Evolutionary conservation across 2,113 vertebrate genomes (phyloP).

Genomic region (Kobus ellipsiprymnus): DNA sequence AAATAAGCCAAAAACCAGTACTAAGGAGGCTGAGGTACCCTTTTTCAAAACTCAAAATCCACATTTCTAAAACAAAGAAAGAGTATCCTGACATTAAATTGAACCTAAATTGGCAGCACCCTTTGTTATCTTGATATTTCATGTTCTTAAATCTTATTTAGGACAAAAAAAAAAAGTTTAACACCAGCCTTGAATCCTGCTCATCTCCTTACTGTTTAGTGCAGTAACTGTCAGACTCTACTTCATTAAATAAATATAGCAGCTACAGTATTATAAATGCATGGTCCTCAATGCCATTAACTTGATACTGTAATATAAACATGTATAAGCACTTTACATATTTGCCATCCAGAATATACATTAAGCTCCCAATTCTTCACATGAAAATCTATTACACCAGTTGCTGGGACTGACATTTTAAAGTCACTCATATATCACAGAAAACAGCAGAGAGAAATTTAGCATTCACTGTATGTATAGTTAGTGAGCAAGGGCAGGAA

Average conservation of each 20-base stretch:
- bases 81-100: constrained; percentile 77
- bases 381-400: constrained; percentile 72
- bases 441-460: constrained; percentile 54
- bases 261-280: constrained; percentile 80
- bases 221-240: constrained; percentile 89
- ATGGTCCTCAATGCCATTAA: constrained; percentile 79
- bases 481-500: not conserved
- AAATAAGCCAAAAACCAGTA: constrained; percentile 79
- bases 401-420: constrained; percentile 31
- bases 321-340: constrained; percentile 77
- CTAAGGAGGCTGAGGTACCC: constrained; percentile 76
- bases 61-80: constrained; percentile 78
- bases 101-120: constrained; percentile 80
- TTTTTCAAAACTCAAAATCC: constrained; percentile 74
- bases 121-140: constrained; percentile 78
- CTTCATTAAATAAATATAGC: constrained; percentile 91
- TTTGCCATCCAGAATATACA: constrained; percentile 75
- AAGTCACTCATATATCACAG: constrained; percentile 45
- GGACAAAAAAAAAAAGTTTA: constrained; percentile 47
- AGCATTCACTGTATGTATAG: constrained; percentile 52
- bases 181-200: constrained; percentile 78
- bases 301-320: constrained; percentile 72
- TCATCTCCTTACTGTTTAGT: constrained; percentile 88
- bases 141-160: constrained; percentile 69
- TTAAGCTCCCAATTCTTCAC: constrained; percentile 74